A percentile compares a stretch with the other conserved stretches of the same genome.
These are phyloP conservation scores for Drosophila koepferae DNA, from an alignment of 2,888 invertebrate genomes.

Conservation along the genomic window DNA sequence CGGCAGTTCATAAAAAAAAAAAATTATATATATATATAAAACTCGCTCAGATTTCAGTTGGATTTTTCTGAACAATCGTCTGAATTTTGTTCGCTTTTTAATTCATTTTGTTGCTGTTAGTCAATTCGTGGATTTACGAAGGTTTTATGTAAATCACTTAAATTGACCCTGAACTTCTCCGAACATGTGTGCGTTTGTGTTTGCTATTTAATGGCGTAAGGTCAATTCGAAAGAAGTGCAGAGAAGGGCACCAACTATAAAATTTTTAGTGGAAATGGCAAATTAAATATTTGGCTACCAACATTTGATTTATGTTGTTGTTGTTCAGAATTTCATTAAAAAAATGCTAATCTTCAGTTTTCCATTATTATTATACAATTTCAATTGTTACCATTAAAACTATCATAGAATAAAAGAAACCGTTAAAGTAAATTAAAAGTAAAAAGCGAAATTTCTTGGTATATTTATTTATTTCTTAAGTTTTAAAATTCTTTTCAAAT, in stretches of 20 bases:
- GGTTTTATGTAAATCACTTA: constrained; percentile 55
- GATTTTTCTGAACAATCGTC: constrained; percentile 38
- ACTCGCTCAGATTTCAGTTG: constrained; percentile 45
- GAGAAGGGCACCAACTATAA: constrained; percentile 16
- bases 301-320: background rate
- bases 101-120: constrained; percentile 21
- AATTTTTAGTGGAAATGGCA: background rate
- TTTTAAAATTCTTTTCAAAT: background rate
- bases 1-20: constrained; percentile 29
- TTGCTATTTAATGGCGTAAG: constrained; percentile 15
- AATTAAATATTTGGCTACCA: background rate
- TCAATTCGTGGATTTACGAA: constrained; percentile 35
- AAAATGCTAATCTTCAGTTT: background rate
- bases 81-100: constrained; percentile 15
- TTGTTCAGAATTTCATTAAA: background rate
- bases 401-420: background rate
- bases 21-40: constrained; percentile 13
- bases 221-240: constrained; percentile 28
- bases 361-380: too few species aligned
- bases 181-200: constrained; percentile 2
- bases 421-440: background rate
- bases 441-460: background rate
- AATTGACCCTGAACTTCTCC: constrained; percentile 53
- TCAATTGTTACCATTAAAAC: background rate
- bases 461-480: background rate